Base-by-base conservation (phyloP, 2,113 vertebrate genomes). In the Lampris megalopsis region DNA sequence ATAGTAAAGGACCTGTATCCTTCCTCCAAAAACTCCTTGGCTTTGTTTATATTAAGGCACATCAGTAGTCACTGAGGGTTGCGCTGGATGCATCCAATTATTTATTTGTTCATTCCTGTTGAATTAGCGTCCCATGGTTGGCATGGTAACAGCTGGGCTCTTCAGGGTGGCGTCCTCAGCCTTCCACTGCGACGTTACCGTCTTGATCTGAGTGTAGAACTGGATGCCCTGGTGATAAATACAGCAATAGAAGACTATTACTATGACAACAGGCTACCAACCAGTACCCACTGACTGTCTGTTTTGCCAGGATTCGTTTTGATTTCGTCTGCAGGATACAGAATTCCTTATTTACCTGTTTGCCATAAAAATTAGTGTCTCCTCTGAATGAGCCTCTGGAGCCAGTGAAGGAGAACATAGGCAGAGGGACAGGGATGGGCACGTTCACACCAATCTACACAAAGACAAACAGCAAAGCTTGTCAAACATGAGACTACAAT, bases 341-440 rank as follows among this genome's bases (percentile, higher is more conserved):
- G 43, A 4, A 5, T 76, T 24, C 43, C 24, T 68, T 9, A 5
- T 53, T 68, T 75, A 92, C 92, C 90, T 99, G 98, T 85, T 99
- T 99, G 90, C 98, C 98, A 47, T 99, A 99, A 93, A 99, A 99
- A 92, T 99, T 99, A 72, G 96, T 96, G 88, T 99, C 97, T 57
- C 98, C 98, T 81, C 98, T 95, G 94, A 99, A 99, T 9, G 98
- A 99, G 75, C 93, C 95, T 77, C 97, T 95, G 77, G 98, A 99
- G 49, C 98, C 97, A 0, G 97, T 99, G 90, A 99, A 99, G 50
- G 98, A 99, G 84, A 99, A 99, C 98, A 99, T 99, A 63, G 98
- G 98, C 60, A 99, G 94, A 60, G 98, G 98, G 43, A 99, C 98
- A 0, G 98, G 98, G 84, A 99, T 99, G 35, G 98, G 97, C 50